A percentile compares a stretch with the other conserved stretches of the same genome.
Conservation (phyloP, 2,888 invertebrate species). For the Melanargia galathea region DNA sequence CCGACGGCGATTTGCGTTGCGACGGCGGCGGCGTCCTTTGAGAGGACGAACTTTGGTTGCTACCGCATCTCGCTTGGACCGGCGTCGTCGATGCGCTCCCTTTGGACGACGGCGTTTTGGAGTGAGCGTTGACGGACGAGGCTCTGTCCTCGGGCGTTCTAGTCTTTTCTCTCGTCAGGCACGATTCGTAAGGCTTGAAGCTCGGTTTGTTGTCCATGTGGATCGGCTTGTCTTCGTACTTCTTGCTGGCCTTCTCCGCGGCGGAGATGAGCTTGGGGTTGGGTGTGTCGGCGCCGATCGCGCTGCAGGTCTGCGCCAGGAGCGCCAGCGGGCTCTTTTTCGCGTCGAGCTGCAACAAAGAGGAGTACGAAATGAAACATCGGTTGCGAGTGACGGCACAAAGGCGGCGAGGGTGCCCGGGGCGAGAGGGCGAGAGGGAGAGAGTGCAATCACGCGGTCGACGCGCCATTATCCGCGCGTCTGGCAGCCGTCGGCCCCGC, state of each 20-base stretch:
- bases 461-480: constrained; percentile 82
- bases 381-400: constrained; percentile 79
- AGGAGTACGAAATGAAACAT: constrained; percentile 79
- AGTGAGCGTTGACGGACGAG: constrained; percentile 72
- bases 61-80: constrained; percentile 85
- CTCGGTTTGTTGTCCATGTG: constrained; percentile 83
- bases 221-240: constrained; percentile 84
- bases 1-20: constrained; percentile 82
- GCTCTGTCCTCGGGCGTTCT: constrained; percentile 86
- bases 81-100: constrained; percentile 77
- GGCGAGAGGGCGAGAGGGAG: constrained; percentile 52
- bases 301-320: constrained; percentile 98
- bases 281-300: constrained; percentile 95
- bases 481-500: constrained; percentile 82
- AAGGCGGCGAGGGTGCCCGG: constrained; percentile 68
- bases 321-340: constrained; percentile 98
- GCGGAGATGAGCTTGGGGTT: constrained; percentile 89
- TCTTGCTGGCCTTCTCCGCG: constrained; percentile 86
- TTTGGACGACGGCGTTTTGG: constrained; percentile 83
- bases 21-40: constrained; percentile 84
- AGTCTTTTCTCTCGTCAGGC: constrained; percentile 84
- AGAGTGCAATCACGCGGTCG: constrained; percentile 81
- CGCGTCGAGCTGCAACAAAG: constrained; percentile 95
- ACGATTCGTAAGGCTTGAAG: constrained; percentile 90
- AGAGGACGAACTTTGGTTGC: constrained; percentile 90